A percentile compares a stretch with the other conserved stretches of the same genome.
Conservation (phyloP, 2,797 vertebrate species). For the Sebastes umbrosus region DNA sequence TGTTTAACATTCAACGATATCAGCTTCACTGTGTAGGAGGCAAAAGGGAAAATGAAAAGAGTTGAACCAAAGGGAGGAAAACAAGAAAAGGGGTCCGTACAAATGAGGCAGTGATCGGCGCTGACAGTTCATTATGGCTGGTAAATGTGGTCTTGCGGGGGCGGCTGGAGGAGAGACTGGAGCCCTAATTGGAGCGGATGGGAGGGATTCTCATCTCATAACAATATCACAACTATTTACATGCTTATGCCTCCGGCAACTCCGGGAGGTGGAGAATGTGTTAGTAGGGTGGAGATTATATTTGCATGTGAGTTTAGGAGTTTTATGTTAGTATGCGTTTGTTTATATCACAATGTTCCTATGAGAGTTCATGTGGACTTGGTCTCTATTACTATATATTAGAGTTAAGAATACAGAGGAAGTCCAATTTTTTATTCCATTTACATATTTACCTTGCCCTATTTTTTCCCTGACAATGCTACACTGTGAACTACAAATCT, state of each 20-base stretch:
- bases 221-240: constrained; percentile 70
- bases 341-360: background rate
- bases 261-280: constrained; percentile 32
- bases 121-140: constrained; percentile 80
- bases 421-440: background rate
- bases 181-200: constrained; percentile 75
- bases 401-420: background rate
- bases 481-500: no score
- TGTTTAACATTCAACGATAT: constrained; percentile 22
- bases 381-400: background rate
- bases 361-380: background rate
- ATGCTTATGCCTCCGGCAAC: constrained; percentile 50
- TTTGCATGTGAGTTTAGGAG: constrained; percentile 1
- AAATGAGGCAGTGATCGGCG: constrained; percentile 73
- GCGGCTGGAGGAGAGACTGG: constrained; percentile 52
- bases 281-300: background rate
- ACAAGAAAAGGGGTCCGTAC: constrained; percentile 49
- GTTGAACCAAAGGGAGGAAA: constrained; percentile 43
- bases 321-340: background rate
- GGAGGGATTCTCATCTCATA: constrained; percentile 70
- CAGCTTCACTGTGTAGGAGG: constrained; percentile 12
- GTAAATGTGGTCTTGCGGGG: constrained; percentile 66
- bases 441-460: background rate
- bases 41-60: constrained; percentile 48
- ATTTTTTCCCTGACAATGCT: no score